These are phyloP conservation scores for Notothenia coriiceps DNA, from an alignment of 2,113 vertebrate genomes.

Conservation along the genomic window DNA sequence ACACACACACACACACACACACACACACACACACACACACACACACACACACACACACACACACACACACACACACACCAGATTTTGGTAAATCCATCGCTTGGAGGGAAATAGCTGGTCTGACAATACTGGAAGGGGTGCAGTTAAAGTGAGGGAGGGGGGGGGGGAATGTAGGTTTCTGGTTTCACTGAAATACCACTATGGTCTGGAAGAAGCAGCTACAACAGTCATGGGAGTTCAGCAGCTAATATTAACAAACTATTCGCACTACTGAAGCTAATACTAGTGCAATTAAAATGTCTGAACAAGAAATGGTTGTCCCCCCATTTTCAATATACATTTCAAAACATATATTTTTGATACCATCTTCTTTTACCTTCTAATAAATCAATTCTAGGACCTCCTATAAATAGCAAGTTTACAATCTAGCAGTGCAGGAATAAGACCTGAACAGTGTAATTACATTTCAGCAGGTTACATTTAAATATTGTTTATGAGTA, in stretches of 20 bases:
- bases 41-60: slow-evolving; percentile 44
- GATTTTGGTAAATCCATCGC: slow-evolving; percentile 43
- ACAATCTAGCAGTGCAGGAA: not conserved
- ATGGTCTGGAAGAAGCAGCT: slow-evolving; percentile 8
- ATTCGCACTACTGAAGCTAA: not conserved
- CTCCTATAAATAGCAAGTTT: too few relatives aligned
- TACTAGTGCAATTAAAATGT: not conserved
- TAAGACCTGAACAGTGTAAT: not conserved
- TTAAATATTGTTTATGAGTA: not conserved
- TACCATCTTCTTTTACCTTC: not conserved
- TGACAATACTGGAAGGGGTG: slow-evolving; percentile 15
- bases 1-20: too few relatives aligned
- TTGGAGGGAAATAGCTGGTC: slow-evolving; percentile 32
- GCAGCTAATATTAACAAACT: slow-evolving; percentile 7
- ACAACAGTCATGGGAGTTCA: slow-evolving; percentile 3
- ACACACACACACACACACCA: not conserved
- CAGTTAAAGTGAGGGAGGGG: slow-evolving; percentile 14
- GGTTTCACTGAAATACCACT: slow-evolving; percentile 38
- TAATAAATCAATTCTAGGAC: not conserved
- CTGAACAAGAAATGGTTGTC: not conserved
- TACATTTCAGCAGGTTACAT: not conserved
- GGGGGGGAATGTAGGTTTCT: slow-evolving; percentile 41
- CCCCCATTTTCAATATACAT: not conserved
- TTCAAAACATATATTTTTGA: not conserved
- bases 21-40: not conserved